Percentiles rank a stretch among this genome's conserved stretches.
Evolutionary conservation across 1,140 invertebrate genomes (phyloP).

Genomic region (Charaxes varanes): DNA sequence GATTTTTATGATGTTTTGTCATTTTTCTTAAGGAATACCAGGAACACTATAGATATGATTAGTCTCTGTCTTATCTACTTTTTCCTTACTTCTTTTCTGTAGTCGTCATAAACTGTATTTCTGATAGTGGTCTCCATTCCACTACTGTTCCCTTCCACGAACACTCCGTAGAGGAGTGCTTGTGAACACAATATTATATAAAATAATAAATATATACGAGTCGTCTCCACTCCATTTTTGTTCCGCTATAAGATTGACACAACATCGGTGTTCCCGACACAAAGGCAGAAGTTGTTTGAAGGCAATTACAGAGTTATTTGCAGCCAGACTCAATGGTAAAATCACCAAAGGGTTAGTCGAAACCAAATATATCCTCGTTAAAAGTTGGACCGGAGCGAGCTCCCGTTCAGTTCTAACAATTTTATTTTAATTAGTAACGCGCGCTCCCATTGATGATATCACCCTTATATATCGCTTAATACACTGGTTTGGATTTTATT

Average conservation of each 20-base stretch:
- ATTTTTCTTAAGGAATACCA: too few relatives aligned
- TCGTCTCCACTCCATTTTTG: conserved; percentile 18
- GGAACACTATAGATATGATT: too few relatives aligned
- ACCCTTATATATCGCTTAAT: not conserved
- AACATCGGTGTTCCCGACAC: conserved; percentile 48
- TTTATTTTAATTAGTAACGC: conserved; percentile 71
- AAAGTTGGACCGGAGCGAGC: conserved; percentile 63
- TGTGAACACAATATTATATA: not conserved
- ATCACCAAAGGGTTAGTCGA: conserved; percentile 70
- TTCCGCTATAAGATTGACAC: conserved; percentile 38
- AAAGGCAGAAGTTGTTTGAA: conserved; percentile 65
- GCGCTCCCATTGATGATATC: not conserved
- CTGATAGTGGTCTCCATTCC: too few relatives aligned
- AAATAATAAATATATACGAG: not conserved
- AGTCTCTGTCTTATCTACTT: too few relatives aligned
- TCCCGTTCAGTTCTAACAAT: conserved; percentile 65
- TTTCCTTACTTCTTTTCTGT: too few relatives aligned
- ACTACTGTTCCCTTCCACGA: not conserved
- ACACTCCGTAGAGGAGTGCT: not conserved
- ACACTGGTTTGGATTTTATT: too few relatives aligned
- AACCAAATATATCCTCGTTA: conserved; percentile 73
- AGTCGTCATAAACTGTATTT: too few relatives aligned
- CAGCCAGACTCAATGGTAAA: conserved; percentile 68
- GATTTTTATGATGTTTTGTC: not conserved
- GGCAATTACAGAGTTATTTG: conserved; percentile 73